Evolutionary conservation across 1,140 invertebrate genomes (phyloP).

Genomic region (Mizuhopecten yessoensis): DNA sequence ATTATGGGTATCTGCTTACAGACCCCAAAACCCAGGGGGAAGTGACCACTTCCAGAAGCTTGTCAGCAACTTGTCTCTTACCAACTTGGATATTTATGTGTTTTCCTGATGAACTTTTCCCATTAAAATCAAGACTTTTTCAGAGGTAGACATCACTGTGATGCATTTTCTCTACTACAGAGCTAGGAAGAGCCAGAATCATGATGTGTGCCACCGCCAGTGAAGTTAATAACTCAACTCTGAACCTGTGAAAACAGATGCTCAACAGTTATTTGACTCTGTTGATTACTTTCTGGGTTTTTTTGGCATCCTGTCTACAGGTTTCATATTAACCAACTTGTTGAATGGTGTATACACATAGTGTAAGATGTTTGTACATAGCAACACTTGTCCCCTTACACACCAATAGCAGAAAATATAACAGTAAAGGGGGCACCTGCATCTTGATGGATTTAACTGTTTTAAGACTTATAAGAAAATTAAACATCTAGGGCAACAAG

Average conservation of each 20-base stretch:
- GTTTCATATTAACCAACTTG: no score
- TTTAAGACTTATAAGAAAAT: constrained; percentile 23
- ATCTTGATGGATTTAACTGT: background rate
- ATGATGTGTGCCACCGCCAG: background rate
- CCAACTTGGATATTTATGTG: background rate
- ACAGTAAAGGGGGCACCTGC: background rate
- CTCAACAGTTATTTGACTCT: background rate
- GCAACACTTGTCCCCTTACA: no score
- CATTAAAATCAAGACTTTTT: constrained; percentile 10
- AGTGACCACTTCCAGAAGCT: background rate
- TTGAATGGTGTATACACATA: no score
- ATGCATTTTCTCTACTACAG: background rate
- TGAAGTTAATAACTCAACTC: background rate
- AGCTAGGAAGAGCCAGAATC: background rate
- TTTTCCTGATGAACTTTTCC: background rate
- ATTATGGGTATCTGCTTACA: background rate
- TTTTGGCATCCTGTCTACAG: no score
- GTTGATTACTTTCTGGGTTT: background rate
- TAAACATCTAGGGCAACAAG: background rate
- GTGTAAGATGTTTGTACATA: no score
- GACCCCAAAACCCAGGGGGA: background rate
- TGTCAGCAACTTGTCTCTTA: background rate
- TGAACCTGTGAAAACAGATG: constrained; percentile 26
- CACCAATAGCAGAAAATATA: no score
- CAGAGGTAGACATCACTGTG: background rate